Evolutionary conservation across 1,140 invertebrate genomes (phyloP), one percentile per base, ranked within the genome.

Genomic region (Ctenoplectra terminalis): DNA sequence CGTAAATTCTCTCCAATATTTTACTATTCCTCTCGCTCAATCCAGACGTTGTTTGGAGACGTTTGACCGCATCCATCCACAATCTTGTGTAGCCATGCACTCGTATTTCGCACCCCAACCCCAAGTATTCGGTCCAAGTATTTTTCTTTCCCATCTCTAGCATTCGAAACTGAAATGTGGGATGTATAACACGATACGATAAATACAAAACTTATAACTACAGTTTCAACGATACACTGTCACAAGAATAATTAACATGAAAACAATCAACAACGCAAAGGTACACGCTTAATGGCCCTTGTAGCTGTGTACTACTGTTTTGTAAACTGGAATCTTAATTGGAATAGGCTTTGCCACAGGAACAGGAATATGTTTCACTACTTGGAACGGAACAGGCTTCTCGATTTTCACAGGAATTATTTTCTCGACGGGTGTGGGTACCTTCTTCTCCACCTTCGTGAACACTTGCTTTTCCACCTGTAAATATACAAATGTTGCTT

Each of bases 311-410:
- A 91, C 70, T 46, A 92, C 86, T 20, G 90, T 91, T 71, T 93
- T 92, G 76, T 92, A 89, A 40, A 90, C 56, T 15, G 91, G 92
- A 72, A 93, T 91, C 84, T 92, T 93, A 72, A 93, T 92, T 48
- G 91, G 91, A 29, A 91, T 81, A 23, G 85, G 91, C 26, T 92
- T 92, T 88, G 92, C 94, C 0, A 95, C 93, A n/a, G 92, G 92
- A 46, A 90, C 71, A 1, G 91, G 90, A 11, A 95, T 91, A 61
- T 94, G 93, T 83, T 93, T 95, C 61, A 94, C 91, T 26, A 95
- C 94, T 2, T 70, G 66, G 73, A 90, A 91, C 50, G 95, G 95
- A 81, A 94, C 93, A 0, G 94, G 95, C 81, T 95, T 95, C 84
- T 93, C 94, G 0, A 91, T 67, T 69, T 87, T 85, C 60, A 88